Base-by-base conservation (phyloP, 2,888 invertebrate species). In the Ornithoptera priamus region DNA sequence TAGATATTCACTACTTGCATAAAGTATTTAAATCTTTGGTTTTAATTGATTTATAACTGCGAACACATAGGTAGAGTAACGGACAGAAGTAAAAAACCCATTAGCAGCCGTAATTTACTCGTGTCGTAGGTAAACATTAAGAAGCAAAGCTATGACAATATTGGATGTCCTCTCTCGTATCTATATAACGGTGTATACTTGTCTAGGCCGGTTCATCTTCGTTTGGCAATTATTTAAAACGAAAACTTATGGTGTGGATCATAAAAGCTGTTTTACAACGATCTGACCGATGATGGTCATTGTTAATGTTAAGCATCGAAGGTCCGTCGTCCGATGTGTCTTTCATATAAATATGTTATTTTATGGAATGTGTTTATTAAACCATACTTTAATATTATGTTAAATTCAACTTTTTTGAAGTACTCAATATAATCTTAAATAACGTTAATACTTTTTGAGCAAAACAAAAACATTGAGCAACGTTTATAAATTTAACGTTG, bases 181-280 rank as follows among this genome's bases (percentile, higher is more conserved):
- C 78, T 81, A 72, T 73, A 75, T 88, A 91, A 91, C 91, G 90
- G 90, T 77, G 75, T 76, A 86, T 79, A 81, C 89, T 85, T 85
- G 86, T 88, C 90, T 85, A 81, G 83, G 76, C 80, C 75, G 69
- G 73, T 66, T 67, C 72, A 69, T 74, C 72, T 74, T 75, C 46
- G 66, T 61, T 70, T 66, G 62, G 50, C 57, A 7, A 18, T 30
- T 67, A 66, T 58, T 74, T 73, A 18, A 81, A 81, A 76, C 72
- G 42, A 42, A 75, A 75, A 63, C 77, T 75, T 84, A 77, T 62
- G 0, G 0, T 0, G 0, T 17, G 70, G 42, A 0, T 0, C 8
- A 68, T 80, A 87, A 73, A 82, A 84, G 82, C 71, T 60, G 75
- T 65, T 78, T 79, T 83, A 24, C 61, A 67, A 69, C 62, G 59